Conservation (phyloP, 2,113 vertebrate genomes). For the Sus scrofa region T2T-Sscrofa CM000830.6:109842001-109842500, state of each 20-base stretch:
- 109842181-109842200: not conserved
- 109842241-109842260: slow-evolving; percentile 75
- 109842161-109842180: not conserved
- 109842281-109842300: slow-evolving; percentile 63
- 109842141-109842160: slow-evolving; percentile 25
- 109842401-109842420: slow-evolving; percentile 66
- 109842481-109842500: slow-evolving; percentile 55
- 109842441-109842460: slow-evolving; percentile 64
- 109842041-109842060: slow-evolving; percentile 5
- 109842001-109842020: not conserved
- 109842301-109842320: slow-evolving; percentile 73
- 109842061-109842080: slow-evolving; percentile 4
- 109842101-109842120: not conserved
- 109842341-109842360: slow-evolving; percentile 64
- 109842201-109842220: slow-evolving; percentile 43
- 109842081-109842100: not conserved
- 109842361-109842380: slow-evolving; percentile 71
- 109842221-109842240: slow-evolving; percentile 50
- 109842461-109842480: slow-evolving; percentile 47
- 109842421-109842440: slow-evolving; percentile 61
- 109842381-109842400: slow-evolving; percentile 65
- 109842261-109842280: slow-evolving; percentile 40
- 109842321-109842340: slow-evolving; percentile 46
- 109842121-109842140: slow-evolving; percentile 44
- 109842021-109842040: slow-evolving; percentile 44